Conservation (phyloP, 2,797 vertebrate species). For the Synanceia verrucosa region DNA sequence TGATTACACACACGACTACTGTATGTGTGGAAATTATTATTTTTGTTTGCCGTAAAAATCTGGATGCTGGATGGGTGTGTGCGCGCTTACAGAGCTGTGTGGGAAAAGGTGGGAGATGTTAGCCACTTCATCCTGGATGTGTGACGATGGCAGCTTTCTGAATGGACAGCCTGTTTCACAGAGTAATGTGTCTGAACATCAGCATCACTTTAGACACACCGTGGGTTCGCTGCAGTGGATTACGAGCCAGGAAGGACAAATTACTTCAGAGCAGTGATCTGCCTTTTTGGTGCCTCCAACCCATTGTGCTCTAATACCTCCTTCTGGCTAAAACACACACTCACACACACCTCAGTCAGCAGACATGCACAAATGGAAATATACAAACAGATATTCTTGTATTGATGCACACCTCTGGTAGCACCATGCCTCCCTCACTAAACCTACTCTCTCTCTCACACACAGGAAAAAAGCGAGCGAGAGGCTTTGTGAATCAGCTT, state of each 20-base stretch:
- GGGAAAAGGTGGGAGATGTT: neutral
- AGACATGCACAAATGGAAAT: conserved; percentile 11
- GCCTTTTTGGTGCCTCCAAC: conserved; percentile 27
- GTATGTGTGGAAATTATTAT: neutral
- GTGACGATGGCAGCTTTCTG: conserved; percentile 1
- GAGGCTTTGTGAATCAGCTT: conserved; percentile 54
- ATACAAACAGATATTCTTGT: conserved; percentile 18
- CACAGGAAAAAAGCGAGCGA: conserved; percentile 41
- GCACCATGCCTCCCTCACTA: conserved; percentile 6
- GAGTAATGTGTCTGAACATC: neutral
- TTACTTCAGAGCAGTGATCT: neutral
- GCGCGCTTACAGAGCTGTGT: neutral
- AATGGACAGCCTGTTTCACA: conserved; percentile 1
- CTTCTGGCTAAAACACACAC: conserved; percentile 1
- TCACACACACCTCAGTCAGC: neutral
- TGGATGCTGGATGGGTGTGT: too few species aligned
- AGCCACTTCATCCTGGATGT: conserved; percentile 12
- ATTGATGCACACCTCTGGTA: conserved; percentile 8
- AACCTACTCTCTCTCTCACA: conserved; percentile 16
- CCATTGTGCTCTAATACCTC: conserved; percentile 25
- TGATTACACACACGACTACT: neutral
- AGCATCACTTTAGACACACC: neutral
- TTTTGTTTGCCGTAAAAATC: too few species aligned
- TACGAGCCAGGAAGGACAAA: conserved; percentile 6
- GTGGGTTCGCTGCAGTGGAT: neutral